Base-by-base conservation (phyloP, 2,797 vertebrate genomes). In the Clarias platycephalus region DNA sequence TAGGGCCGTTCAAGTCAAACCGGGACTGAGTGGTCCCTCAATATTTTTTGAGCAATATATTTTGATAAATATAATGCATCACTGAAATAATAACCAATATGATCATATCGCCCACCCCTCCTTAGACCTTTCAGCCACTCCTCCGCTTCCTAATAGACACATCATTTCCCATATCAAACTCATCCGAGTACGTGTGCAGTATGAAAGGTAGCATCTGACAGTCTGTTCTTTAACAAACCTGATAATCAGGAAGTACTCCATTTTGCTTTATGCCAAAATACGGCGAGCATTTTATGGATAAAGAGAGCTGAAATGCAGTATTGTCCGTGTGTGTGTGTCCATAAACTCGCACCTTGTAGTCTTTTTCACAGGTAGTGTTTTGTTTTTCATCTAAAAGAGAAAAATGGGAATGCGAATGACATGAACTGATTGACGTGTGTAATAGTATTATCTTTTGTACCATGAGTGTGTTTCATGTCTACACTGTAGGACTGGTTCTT, bases 381-480 rank as follows among this genome's bases (percentile, higher is more conserved):
- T 10, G 9, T 40, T 1, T 75, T 70, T 80, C 16, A 60, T 83
- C 53, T 55, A 22, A 78, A 44, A 85, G 20, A 76, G 53, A 15
- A 68, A 53, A 55, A 57, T 24, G 49, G 18, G 68, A 86, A 55
- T 31, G 74, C 24, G 58, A 80, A 58, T 26, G 85, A 58, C 28
- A 24, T 22, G 78, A 79, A 85, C 70, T 5, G 84, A 68, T 58
- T 71, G 34, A 81, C 82, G 8, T 24, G 80, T 83, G 85, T 77
- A 76, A 71, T 70, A 77, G 83, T 86, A 76, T 84, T 86, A 83
- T 81, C 66, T 87, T 89, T 89, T 89, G 85, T 89, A 87, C 62
- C 85, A 67, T 88, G 80, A 83, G 26, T 83, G 85, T 80, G 70
- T 82, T 75, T 77, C 81, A 37, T 55, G 55, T 79, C 55, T 72